Evolutionary conservation across 1,140 invertebrate genomes (phyloP), one percentile per base, ranked within the genome.

Genomic region (Cataglyphis hispanica): DNA sequence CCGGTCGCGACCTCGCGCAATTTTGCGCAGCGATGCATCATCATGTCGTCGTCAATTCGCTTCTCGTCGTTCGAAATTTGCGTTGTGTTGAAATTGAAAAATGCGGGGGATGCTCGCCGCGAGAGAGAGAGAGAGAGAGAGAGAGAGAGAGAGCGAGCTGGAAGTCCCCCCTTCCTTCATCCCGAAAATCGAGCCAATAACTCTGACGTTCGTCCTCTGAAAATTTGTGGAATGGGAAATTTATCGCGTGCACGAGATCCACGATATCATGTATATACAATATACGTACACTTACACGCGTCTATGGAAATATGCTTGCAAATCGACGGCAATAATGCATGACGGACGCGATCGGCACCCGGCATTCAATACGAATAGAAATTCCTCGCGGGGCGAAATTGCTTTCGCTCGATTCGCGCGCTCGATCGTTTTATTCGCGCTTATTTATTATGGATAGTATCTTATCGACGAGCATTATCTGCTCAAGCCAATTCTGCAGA

Each of bases 21-120:
- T 87, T 87, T 87, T 63, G 66, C 67, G 66, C 74, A 31, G 58
- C 87, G 74, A 80, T 87, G 87, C 87, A 66, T 74, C 87, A 64
- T 74, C 74, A 60, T 50, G 72, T 85, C 60, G 72, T 43, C 13
- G 80, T 25, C 70, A 84, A 85, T 87, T 88, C 84, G 80, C 69
- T 80, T 43, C 25, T 58, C 7, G 34, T 10, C 25, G 27, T 25
- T 64, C 60, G 72, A 84, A 77, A 84, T 84, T 84, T 84, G 16
- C 16, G 81, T 84, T 77, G 46, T 50, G 16, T 50, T 5, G 46
- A 50, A 50, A 77, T 77, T 84, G 58, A 77, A 84, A 76, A 84
- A 84, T 25, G 46, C 63, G 40, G 16, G 46, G 46, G 16, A 50
- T 46, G 43, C 11, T 46, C 11, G 43, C 10, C 40, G 40, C 2